Percentiles rank a stretch among this genome's conserved stretches.
phyloP scores from a whole-genome alignment of 2,797 vertebrate genomes.

The Jordanella pulchra region DNA sequence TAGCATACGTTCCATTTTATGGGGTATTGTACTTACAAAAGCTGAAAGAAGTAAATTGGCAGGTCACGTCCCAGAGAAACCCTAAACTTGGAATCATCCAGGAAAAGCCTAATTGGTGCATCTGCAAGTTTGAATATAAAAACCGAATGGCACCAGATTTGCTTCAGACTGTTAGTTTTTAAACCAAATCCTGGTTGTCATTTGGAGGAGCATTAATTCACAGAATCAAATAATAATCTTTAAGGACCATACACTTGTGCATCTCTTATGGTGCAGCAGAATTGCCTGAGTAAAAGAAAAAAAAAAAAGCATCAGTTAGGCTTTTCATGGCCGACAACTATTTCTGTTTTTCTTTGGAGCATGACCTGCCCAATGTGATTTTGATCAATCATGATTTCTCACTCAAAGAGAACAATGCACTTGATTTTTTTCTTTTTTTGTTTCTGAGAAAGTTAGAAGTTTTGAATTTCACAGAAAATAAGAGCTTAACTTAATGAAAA shows the following conservation, averaged over 20 bases:
- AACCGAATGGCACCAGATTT: not conserved
- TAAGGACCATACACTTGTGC: not conserved
- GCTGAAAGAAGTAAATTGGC: not conserved
- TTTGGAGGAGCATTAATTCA: not conserved
- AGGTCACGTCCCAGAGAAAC: not conserved
- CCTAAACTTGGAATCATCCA: not conserved
- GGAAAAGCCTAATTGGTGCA: not conserved
- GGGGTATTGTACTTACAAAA: not conserved
- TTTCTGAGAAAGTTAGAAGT: not conserved
- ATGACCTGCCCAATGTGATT: not conserved
- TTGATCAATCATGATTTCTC: not conserved
- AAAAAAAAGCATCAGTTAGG: not conserved
- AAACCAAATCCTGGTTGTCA: not conserved
- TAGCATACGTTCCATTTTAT: not conserved
- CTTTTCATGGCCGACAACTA: not conserved
- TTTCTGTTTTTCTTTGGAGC: not conserved
- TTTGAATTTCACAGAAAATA: not conserved
- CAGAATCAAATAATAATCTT: not conserved
- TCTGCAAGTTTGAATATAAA: not conserved
- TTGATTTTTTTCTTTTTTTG: too few relatives aligned
- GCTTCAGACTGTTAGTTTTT: not conserved
- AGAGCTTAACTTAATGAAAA: not conserved
- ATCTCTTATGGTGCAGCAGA: not conserved
- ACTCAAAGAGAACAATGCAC: too few relatives aligned
- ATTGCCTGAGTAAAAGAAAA: not conserved